phyloP scores from a whole-genome alignment of 2,797 vertebrate genomes.

The Danio kyathit region DNA sequence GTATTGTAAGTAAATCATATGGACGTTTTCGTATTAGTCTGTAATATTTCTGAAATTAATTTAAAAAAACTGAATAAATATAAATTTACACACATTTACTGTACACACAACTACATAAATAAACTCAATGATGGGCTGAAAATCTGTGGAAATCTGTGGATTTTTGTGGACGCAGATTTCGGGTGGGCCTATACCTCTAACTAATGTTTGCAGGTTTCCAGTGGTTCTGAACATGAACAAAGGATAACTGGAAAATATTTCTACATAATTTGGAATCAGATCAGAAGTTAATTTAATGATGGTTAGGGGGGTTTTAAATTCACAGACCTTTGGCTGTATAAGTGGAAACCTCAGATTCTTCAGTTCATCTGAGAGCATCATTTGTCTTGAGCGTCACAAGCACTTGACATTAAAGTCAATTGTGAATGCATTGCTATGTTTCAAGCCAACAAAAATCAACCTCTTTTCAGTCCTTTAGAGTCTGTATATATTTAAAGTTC shows the following conservation, averaged over 20 bases:
- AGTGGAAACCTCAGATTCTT: slow-evolving; percentile 58
- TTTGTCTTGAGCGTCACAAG: slow-evolving; percentile 73
- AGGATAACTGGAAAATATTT: slow-evolving; percentile 50
- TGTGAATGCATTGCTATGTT: slow-evolving; percentile 62
- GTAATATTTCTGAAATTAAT: too few species aligned
- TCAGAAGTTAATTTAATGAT: slow-evolving; percentile 61
- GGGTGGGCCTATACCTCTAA: slow-evolving; percentile 62
- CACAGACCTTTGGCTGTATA: slow-evolving; percentile 39
- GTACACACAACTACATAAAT: too few species aligned
- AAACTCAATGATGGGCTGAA: too few species aligned
- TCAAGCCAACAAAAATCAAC: slow-evolving; percentile 63
- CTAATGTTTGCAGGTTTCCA: slow-evolving; percentile 72
- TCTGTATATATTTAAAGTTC: slow-evolving; percentile 60
- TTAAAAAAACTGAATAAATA: too few species aligned
- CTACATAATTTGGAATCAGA: slow-evolving; percentile 44
- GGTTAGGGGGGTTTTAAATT: slow-evolving; percentile 67
- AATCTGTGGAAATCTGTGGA: too few species aligned
- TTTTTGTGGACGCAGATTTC: too few species aligned
- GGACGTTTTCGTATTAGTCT: too few species aligned
- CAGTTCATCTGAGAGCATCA: slow-evolving; percentile 60
- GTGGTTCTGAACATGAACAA: slow-evolving; percentile 55
- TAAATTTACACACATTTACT: too few species aligned
- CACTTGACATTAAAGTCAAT: slow-evolving; percentile 70
- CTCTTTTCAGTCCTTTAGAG: slow-evolving; percentile 55
- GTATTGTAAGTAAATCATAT: too few species aligned